Percentiles rank a stretch among this genome's conserved stretches.
Evolutionary conservation across 2,113 vertebrate genomes (phyloP).

Genomic region (Laticauda laticaudata): DNA sequence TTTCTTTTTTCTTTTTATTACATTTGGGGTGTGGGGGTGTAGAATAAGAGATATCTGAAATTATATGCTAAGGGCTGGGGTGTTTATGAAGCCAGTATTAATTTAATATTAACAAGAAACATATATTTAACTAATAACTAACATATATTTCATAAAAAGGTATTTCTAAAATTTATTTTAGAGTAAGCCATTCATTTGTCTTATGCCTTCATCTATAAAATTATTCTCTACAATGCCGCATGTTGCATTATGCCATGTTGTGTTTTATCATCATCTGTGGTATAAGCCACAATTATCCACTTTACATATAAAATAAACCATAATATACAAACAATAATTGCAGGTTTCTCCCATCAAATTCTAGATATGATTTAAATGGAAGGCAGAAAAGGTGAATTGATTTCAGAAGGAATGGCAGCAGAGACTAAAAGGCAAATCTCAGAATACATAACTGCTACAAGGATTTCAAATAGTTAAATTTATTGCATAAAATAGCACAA

Average conservation of each 20-base stretch:
- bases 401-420: slow-evolving; percentile 5
- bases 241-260: neutral
- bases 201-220: slow-evolving; percentile 40
- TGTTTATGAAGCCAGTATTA: neutral
- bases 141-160: slow-evolving; percentile 18
- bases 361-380: slow-evolving; percentile 15
- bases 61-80: neutral
- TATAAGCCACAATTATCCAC: neutral
- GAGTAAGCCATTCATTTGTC: slow-evolving; percentile 28
- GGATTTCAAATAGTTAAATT: neutral
- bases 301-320: neutral
- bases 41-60: neutral
- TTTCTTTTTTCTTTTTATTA: neutral
- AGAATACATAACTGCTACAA: neutral
- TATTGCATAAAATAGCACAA: neutral
- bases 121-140: too few relatives aligned
- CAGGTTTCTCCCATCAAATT: neutral
- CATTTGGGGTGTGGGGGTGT: neutral
- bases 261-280: neutral
- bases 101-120: slow-evolving; percentile 26
- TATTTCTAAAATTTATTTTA: slow-evolving; percentile 31
- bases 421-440: neutral
- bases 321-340: neutral
- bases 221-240: slow-evolving; percentile 45
- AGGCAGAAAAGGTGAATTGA: slow-evolving; percentile 2